Base-by-base conservation (phyloP, 2,888 invertebrate genomes). In the Silvanus unidentatus region DNA sequence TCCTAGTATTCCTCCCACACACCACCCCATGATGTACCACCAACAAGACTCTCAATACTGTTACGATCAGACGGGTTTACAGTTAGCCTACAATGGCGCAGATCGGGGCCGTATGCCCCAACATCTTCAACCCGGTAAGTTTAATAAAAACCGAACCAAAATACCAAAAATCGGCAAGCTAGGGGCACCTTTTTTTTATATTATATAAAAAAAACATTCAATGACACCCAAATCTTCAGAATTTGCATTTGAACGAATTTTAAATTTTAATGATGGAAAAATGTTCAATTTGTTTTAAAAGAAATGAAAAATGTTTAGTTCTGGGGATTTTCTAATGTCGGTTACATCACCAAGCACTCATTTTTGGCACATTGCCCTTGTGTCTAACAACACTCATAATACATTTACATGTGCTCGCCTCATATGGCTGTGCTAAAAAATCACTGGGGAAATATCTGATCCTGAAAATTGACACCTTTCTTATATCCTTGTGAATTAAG, bases 51-150 rank as follows among this genome's bases (percentile, higher is more conserved):
- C 71, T 71, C 76, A 76, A 72, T 78, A 76, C 74, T 77, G 77
- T 75, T 78, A 77, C 71, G 77, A 78, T 74, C 77, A 77, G 71
- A 70, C 74, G 69, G 72, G 67, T 66, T 66, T 69, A 68, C 69
- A 68, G 63, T 66, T 69, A 68, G 62, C 66, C 63, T 68, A 69
- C 68, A 68, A 69, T 66, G 68, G 71, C 59, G 65, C 68, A 55
- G 70, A 69, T 60, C 66, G 71, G 66, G 70, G 69, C 57, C 67
- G 70, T 48, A 63, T 64, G 53, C 67, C 70, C 58, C 65, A 66
- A 39, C 71, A 71, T 65, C 70, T 71, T 49, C 72, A 72, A 64
- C 67, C 70, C 66, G 73, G 73, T 75, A 74, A 75, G 74, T 74
- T 63, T 32, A 12, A 28, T 8, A 10, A n/a, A n/a, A n/a, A n/a